Percentiles rank a stretch among this genome's conserved stretches.
Conservation (phyloP, 2,113 vertebrate species). For the Petromus typicus region DNA sequence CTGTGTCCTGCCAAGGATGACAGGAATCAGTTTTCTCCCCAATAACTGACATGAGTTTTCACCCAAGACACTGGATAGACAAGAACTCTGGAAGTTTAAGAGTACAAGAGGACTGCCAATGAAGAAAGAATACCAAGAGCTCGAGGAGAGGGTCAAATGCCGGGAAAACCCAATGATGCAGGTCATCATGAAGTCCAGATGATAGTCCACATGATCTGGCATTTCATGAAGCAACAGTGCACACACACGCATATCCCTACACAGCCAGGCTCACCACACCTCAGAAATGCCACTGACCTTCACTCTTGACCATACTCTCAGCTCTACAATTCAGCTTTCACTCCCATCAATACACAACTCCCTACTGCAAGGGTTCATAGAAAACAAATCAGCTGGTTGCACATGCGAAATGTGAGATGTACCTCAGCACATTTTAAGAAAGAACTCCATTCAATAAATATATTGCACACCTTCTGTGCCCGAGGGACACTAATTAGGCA, state of each 20-base stretch:
- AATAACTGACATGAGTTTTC: background rate
- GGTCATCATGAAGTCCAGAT: background rate
- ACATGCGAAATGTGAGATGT: too few relatives aligned
- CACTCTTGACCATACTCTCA: background rate
- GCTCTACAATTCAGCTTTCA: background rate
- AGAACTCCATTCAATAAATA: background rate
- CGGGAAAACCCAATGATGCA: background rate
- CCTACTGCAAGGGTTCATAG: background rate
- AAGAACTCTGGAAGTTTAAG: background rate
- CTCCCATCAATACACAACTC: background rate
- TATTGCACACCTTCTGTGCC: too few relatives aligned
- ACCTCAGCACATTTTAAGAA: background rate
- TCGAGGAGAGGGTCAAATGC: background rate
- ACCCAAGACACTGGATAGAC: background rate
- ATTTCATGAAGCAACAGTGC: background rate
- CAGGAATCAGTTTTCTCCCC: background rate
- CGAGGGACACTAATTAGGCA: background rate
- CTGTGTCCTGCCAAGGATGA: background rate
- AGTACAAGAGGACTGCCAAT: background rate
- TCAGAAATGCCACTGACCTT: background rate
- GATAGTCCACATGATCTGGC: background rate
- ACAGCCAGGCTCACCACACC: background rate
- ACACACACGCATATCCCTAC: rapidly evolving
- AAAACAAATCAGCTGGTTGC: background rate
- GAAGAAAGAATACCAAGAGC: background rate